phyloP scores from a whole-genome alignment of 2,797 vertebrate genomes.

The Propithecus perrieri region DNA sequence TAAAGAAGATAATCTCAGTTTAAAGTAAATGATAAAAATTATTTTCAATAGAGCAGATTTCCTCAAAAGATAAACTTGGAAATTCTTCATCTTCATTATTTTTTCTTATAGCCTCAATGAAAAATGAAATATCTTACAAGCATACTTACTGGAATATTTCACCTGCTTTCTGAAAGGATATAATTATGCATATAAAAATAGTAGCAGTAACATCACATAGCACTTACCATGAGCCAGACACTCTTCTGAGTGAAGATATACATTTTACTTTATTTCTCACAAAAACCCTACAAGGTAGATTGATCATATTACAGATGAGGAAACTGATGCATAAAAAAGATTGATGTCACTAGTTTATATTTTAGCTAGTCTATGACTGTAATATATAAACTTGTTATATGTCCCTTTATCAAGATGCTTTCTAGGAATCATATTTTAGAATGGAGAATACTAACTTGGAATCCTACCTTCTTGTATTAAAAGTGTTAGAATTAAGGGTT shows the following conservation, averaged over 20 bases:
- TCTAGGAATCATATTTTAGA: conserved; percentile 19
- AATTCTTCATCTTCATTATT: neutral
- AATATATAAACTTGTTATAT: conserved; percentile 16
- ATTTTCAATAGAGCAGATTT: neutral
- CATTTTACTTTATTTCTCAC: neutral
- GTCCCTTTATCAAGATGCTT: neutral
- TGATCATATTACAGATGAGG: neutral
- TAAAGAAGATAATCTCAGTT: neutral
- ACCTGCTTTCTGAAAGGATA: neutral
- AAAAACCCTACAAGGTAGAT: neutral
- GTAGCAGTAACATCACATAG: neutral
- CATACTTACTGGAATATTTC: neutral
- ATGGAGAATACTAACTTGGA: conserved; percentile 9
- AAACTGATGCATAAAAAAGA: neutral
- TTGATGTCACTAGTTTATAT: neutral
- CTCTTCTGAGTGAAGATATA: neutral
- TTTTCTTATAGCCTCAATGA: neutral
- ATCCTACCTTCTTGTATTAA: neutral
- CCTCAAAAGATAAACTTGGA: neutral
- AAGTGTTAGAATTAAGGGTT: neutral
- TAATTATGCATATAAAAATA: neutral
- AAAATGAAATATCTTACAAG: neutral
- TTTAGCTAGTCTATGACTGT: neutral
- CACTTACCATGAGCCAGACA: neutral
- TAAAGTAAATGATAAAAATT: conserved; percentile 17